Evolutionary conservation across 2,888 invertebrate genomes (phyloP), one percentile per base, ranked within the genome.

Genomic region (Norana najaformis): DNA sequence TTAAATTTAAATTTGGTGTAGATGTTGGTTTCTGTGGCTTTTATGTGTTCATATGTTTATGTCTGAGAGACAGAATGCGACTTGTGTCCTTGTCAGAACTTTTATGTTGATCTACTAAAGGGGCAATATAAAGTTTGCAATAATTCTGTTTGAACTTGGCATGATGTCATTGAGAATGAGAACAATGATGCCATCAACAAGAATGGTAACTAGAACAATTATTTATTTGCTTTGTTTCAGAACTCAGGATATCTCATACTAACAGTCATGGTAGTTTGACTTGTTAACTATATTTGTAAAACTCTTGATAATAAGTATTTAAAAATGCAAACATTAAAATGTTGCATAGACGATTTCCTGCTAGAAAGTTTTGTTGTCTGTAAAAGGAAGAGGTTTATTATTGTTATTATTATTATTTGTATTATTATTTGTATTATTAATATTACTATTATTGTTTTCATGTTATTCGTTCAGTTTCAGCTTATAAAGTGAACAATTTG

Each of bases 381-480:
- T 16, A 23, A 23, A 23, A 47, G 47, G 20, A 47, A 47, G 47
- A 20, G 47, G 41, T 47, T 83, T 83, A 83, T 83, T 83, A 83
- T 83, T 30, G 14, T 30, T 83, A 34, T 35, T 83, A 35, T 83
- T 83, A 83, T 83, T 83, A n/a, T 83, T 83, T 4, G 16, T 14
- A 83, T 30, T 34, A n/a, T 83, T 83, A 83, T 83, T 83, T 4
- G 16, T 14, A 83, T 30, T 34, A n/a, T 83, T 83, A 83, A 30
- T 83, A 83, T 83, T 83, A n/a, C 35, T 83, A 34, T 83, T 83
- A 83, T n/a, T n/a, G n/a, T n/a, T n/a, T n/a, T n/a, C n/a, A n/a
- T n/a, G n/a, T n/a, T n/a, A n/a, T n/a, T n/a, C n/a, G n/a, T n/a
- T n/a, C n/a, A n/a, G n/a, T n/a, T n/a, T n/a, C n/a, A n/a, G n/a